These are phyloP conservation scores for Eulithis prunata DNA, from an alignment of 2,888 invertebrate genomes.

Conservation along the genomic window DNA sequence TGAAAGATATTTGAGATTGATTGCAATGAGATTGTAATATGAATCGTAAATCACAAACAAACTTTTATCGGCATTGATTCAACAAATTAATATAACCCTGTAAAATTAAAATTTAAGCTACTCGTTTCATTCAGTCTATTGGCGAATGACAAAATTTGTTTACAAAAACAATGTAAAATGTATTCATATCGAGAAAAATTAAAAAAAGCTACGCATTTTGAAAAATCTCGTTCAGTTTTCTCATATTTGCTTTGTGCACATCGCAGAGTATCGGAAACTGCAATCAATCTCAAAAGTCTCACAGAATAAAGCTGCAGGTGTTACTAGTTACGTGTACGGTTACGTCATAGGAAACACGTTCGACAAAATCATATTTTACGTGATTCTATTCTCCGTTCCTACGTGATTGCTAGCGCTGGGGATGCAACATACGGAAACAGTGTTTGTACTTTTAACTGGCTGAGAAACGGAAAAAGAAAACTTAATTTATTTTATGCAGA, in stretches of 20 bases:
- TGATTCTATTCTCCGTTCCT: constrained; percentile 67
- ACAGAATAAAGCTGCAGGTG: constrained; percentile 51
- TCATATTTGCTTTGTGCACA: background rate
- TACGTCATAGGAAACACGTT: constrained; percentile 60
- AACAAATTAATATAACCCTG: too few relatives aligned
- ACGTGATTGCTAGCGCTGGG: constrained; percentile 33
- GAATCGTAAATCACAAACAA: too few relatives aligned
- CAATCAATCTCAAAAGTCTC: constrained; percentile 18
- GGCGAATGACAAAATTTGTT: too few relatives aligned
- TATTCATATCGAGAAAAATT: too few relatives aligned
- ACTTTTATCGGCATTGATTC: too few relatives aligned
- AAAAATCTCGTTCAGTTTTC: background rate
- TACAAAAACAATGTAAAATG: too few relatives aligned
- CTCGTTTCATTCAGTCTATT: too few relatives aligned
- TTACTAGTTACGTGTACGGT: constrained; percentile 44
- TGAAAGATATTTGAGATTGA: background rate
- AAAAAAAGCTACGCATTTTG: too few relatives aligned
- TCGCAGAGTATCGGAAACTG: background rate
- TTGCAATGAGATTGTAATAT: background rate
- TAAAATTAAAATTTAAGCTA: too few relatives aligned
- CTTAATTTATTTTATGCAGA: background rate
- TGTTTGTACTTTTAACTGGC: constrained; percentile 31
- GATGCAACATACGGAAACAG: constrained; percentile 28
- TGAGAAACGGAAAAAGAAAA: constrained; percentile 3
- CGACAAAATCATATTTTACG: constrained; percentile 79